Percentiles rank a stretch among this genome's conserved stretches.
These are phyloP conservation scores for Macrobrachium nipponense DNA, from an alignment of 1,140 invertebrate species.

Conservation along the genomic window DNA sequence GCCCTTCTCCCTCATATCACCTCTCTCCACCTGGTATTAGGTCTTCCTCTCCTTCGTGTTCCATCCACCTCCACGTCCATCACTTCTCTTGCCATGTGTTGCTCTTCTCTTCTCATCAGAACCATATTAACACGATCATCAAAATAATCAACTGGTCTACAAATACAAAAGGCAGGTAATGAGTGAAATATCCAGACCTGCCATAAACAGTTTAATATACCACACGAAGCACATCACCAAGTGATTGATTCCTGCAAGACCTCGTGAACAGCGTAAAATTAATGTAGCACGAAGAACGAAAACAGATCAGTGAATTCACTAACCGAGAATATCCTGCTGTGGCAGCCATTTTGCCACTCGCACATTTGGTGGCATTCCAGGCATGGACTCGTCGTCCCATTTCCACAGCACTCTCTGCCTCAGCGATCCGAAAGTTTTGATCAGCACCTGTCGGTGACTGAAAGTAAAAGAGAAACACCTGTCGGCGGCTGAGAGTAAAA, in stretches of 20 bases:
- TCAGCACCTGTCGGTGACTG: conserved; percentile 44
- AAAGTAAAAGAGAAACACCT: too few species aligned
- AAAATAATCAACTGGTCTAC: too few species aligned
- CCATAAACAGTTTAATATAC: too few species aligned
- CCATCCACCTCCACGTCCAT: too few species aligned
- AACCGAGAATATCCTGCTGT: conserved; percentile 64
- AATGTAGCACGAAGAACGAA: neutral
- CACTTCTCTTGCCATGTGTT: too few species aligned
- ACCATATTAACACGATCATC: too few species aligned
- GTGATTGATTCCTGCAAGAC: neutral
- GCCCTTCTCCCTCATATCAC: too few species aligned
- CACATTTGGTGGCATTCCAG: conserved; percentile 60
- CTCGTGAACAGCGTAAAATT: neutral
- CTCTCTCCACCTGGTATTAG: too few species aligned
- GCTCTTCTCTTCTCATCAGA: too few species aligned
- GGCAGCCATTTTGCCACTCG: conserved; percentile 64
- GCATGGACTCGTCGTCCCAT: conserved; percentile 61
- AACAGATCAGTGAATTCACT: neutral
- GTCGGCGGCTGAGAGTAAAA: neutral
- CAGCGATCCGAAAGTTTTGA: conserved; percentile 54
- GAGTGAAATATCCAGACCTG: neutral
- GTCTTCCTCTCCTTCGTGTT: too few species aligned
- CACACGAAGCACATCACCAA: too few species aligned
- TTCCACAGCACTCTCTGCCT: conserved; percentile 63
- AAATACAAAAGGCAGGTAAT: too few species aligned